Conservation (phyloP, 2,797 vertebrate species). For the Leucoraja ocellata region DNA sequence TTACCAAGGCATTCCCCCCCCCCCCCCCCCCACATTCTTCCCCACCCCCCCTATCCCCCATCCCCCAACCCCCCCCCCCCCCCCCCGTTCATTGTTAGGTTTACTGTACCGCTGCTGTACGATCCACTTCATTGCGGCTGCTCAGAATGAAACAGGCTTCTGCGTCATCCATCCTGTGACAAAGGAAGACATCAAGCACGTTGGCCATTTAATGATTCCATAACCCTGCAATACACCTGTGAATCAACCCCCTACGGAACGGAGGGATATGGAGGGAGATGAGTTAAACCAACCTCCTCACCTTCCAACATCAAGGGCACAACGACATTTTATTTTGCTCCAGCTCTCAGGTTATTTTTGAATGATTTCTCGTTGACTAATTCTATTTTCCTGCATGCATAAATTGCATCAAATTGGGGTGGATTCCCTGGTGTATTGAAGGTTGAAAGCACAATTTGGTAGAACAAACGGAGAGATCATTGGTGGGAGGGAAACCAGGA, state of each 20-base stretch:
- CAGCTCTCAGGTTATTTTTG: too few relatives aligned
- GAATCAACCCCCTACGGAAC: background rate
- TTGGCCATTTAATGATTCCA: background rate
- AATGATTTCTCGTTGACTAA: too few relatives aligned
- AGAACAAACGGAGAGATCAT: too few relatives aligned
- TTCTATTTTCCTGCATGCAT: too few relatives aligned
- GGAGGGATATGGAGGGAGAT: too few relatives aligned
- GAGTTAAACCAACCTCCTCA: background rate
- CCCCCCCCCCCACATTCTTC: background rate
- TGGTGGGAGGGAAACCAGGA: too few relatives aligned
- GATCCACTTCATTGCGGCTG: slow-evolving; percentile 83
- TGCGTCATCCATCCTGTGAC: slow-evolving; percentile 80
- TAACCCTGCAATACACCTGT: background rate
- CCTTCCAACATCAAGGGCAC: background rate
- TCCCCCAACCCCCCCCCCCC: background rate
- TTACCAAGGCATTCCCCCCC: background rate
- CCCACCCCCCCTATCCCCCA: background rate
- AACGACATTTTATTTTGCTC: too few relatives aligned
- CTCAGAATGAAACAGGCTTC: slow-evolving; percentile 90
- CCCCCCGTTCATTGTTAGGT: background rate
- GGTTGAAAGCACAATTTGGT: too few relatives aligned
- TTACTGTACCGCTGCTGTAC: slow-evolving; percentile 76
- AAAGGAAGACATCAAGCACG: background rate
- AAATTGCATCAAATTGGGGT: too few relatives aligned
- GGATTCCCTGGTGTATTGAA: too few relatives aligned